These are phyloP conservation scores for Apis dorsata DNA, from an alignment of 1,140 invertebrate genomes.

Conservation along the genomic window DNA sequence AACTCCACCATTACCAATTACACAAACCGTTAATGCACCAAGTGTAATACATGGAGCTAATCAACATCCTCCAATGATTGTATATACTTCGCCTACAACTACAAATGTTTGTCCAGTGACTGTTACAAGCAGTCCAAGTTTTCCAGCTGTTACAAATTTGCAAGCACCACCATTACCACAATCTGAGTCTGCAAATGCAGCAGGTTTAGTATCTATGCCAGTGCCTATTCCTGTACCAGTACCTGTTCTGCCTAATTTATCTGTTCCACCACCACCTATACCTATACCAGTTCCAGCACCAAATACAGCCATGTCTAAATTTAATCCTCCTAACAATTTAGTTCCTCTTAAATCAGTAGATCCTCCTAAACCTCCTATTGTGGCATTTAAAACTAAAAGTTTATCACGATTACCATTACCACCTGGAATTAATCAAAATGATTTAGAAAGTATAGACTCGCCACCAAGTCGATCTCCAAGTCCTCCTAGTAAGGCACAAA, in stretches of 20 bases:
- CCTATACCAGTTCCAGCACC: constrained; percentile 69
- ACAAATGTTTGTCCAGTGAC: constrained; percentile 41
- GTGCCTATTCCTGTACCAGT: constrained; percentile 66
- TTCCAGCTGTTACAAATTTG: constrained; percentile 38
- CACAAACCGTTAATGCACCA: constrained; percentile 21
- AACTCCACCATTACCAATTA: constrained; percentile 74
- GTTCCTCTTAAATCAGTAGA: constrained; percentile 75
- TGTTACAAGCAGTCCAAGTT: constrained; percentile 52
- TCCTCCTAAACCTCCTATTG: constrained; percentile 73
- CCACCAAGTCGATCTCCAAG: constrained; percentile 84
- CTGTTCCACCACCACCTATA: constrained; percentile 69
- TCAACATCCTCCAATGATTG: constrained; percentile 32
- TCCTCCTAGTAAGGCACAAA: constrained; percentile 80
- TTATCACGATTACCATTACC: constrained; percentile 90
- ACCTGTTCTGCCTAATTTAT: constrained; percentile 63
- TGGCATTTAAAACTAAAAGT: constrained; percentile 82
- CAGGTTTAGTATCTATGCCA: constrained; percentile 62
- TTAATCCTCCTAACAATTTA: constrained; percentile 76
- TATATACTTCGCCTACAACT: constrained; percentile 51
- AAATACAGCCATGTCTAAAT: constrained; percentile 74
- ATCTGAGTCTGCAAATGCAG: constrained; percentile 21
- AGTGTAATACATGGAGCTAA: constrained; percentile 42
- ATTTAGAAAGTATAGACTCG: constrained; percentile 87
- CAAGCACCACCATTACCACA: constrained; percentile 60
- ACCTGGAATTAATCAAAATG: constrained; percentile 90